phyloP scores from a whole-genome alignment of 1,140 invertebrate genomes.

The Colletes gigas region DNA sequence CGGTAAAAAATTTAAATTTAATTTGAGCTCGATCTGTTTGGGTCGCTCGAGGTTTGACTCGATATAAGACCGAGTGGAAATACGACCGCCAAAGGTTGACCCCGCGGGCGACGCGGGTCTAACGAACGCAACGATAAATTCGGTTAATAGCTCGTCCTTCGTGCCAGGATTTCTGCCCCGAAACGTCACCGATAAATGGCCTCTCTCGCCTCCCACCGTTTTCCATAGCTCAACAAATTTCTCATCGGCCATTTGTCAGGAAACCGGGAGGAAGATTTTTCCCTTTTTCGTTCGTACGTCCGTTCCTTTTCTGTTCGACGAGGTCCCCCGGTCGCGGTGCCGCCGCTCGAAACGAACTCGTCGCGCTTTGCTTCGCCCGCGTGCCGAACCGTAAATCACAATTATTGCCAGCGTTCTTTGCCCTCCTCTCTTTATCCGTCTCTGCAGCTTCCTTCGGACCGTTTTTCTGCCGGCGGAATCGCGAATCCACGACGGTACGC shows the following conservation, averaged over 20 bases:
- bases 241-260: constrained; percentile 34
- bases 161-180: background rate
- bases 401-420: constrained; percentile 71
- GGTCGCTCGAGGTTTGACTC: too few relatives aligned
- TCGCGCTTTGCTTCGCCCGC: constrained; percentile 63
- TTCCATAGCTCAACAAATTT: constrained; percentile 50
- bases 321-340: background rate
- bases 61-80: too few relatives aligned
- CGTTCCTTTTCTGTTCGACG: background rate
- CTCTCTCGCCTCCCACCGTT: background rate
- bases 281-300: background rate
- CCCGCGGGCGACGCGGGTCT: too few relatives aligned
- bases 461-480: constrained; percentile 65
- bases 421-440: constrained; percentile 44
- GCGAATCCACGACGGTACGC: constrained; percentile 33
- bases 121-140: background rate
- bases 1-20: too few relatives aligned
- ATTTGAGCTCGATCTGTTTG: too few relatives aligned
- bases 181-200: too few relatives aligned
- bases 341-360: constrained; percentile 47
- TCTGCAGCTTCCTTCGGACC: constrained; percentile 54
- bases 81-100: too few relatives aligned
- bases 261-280: background rate
- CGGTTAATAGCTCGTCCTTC: background rate
- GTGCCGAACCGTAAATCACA: constrained; percentile 75